A percentile compares a stretch with the other conserved stretches of the same genome.
Conservation (phyloP, 2,113 vertebrate species). For the Pelecanoides urinatrix region DNA sequence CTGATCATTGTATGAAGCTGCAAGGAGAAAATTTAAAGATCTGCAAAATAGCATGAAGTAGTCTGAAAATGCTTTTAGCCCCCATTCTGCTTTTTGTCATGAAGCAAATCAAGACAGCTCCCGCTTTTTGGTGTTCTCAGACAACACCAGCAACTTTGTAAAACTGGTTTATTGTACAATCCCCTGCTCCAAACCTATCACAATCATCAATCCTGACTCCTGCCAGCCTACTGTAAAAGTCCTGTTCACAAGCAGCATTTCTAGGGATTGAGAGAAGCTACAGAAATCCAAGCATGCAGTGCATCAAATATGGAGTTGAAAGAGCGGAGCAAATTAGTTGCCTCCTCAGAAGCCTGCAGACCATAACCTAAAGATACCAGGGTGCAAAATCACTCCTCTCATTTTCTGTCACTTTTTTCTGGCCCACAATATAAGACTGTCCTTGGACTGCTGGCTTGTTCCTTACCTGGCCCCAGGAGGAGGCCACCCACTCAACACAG, state of each 20-base stretch:
- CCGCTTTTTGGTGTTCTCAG: not conserved
- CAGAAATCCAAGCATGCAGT: not conserved
- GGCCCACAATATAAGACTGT: not conserved
- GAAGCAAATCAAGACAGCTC: not conserved
- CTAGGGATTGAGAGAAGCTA: not conserved
- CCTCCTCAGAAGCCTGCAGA: not conserved
- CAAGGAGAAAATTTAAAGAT: not conserved
- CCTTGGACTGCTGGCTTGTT: not conserved
- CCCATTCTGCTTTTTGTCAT: not conserved
- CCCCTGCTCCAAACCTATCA: not conserved
- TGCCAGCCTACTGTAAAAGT: not conserved
- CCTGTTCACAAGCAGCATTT: not conserved
- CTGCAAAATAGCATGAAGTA: not conserved
- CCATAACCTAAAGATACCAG: not conserved
- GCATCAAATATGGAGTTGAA: not conserved
- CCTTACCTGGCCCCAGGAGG: conserved; percentile 87
- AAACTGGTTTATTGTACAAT: not conserved
- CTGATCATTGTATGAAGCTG: not conserved
- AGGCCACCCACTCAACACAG: conserved; percentile 84
- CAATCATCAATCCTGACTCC: not conserved
- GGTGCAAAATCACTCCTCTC: not conserved
- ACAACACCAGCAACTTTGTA: not conserved
- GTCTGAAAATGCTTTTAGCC: not conserved
- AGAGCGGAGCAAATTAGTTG: not conserved
- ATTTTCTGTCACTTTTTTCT: not conserved